Conservation (phyloP, 2,888 invertebrate species). For the Pseudococcus viburni region DNA sequence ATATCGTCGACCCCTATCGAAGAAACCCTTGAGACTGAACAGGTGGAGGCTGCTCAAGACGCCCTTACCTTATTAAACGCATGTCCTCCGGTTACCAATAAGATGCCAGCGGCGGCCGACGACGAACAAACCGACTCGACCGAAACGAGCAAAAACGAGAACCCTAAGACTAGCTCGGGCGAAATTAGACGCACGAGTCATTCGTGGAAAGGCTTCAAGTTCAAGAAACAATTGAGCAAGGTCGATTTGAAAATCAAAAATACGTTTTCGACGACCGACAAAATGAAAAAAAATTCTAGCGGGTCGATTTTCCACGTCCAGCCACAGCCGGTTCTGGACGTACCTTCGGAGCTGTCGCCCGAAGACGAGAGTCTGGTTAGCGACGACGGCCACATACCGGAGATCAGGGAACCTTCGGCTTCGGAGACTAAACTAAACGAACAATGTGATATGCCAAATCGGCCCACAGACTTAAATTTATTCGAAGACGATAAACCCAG, state of each 20-base stretch:
- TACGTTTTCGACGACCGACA: conserved; percentile 72
- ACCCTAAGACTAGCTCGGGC: neutral
- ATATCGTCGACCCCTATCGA: conserved; percentile 68
- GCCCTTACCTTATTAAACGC: conserved; percentile 66
- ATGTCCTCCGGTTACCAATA: neutral
- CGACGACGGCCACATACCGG: conserved; percentile 63
- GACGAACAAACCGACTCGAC: neutral
- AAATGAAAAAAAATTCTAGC: conserved; percentile 27
- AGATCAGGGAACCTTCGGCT: conserved; percentile 48
- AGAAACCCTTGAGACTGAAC: conserved; percentile 55
- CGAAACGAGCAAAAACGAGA: conserved; percentile 42
- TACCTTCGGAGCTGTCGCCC: conserved; percentile 71
- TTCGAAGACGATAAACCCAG: conserved; percentile 73
- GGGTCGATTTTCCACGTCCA: conserved; percentile 39
- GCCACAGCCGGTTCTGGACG: conserved; percentile 70
- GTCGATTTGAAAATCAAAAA: conserved; percentile 83
- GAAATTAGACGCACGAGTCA: conserved; percentile 68
- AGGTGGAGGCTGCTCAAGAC: conserved; percentile 69
- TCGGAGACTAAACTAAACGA: conserved; percentile 30
- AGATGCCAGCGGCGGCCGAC: neutral
- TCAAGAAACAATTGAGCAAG: conserved; percentile 86
- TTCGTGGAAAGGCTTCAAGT: conserved; percentile 85
- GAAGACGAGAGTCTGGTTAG: conserved; percentile 71
- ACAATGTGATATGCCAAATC: conserved; percentile 70
- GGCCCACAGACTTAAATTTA: conserved; percentile 79